Evolutionary conservation across 2,797 vertebrate genomes (phyloP).

Genomic region (Hydrocynus forskahlii): DNA sequence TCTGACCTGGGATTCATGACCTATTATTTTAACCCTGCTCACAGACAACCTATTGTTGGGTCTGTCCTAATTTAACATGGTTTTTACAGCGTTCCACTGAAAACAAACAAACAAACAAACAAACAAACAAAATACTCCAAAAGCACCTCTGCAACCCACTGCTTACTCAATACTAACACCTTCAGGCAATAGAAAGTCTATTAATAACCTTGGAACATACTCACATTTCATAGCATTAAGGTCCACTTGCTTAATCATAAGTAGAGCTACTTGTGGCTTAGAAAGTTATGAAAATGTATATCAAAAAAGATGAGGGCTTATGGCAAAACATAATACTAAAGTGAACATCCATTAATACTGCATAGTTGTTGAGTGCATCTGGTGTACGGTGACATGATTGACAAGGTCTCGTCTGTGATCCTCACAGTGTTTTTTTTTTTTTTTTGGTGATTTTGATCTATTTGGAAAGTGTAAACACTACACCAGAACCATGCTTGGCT

Average conservation of each 20-base stretch:
- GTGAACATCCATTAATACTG: conserved; percentile 78
- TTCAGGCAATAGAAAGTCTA: conserved; percentile 18
- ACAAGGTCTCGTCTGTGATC: conserved; percentile 65
- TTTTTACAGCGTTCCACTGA: not conserved
- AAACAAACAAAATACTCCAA: no score
- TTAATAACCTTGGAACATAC: not conserved
- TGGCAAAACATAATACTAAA: conserved; percentile 61
- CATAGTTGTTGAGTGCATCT: conserved; percentile 83
- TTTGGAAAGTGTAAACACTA: conserved; percentile 80
- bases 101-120: conserved; percentile 4
- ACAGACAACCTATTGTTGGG: conserved; percentile 20
- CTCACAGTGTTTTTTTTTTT: conserved; percentile 57
- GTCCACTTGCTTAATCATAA: conserved; percentile 11
- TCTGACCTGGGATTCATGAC: conserved; percentile 31
- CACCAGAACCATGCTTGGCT: conserved; percentile 67
- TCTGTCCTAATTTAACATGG: not conserved
- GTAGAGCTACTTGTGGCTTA: conserved; percentile 20
- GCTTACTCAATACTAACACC: conserved; percentile 25
- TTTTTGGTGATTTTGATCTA: conserved; percentile 76
- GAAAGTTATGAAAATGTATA: conserved; percentile 11
- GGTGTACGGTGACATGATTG: conserved; percentile 63
- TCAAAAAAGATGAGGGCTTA: conserved; percentile 18
- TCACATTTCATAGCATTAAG: conserved; percentile 30
- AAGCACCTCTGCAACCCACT: conserved; percentile 10
- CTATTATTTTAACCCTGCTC: conserved; percentile 19